Evolutionary conservation across 2,797 vertebrate genomes (phyloP), one percentile per base, ranked within the genome.

Genomic region (Amblyopsis hoosieri): DNA sequence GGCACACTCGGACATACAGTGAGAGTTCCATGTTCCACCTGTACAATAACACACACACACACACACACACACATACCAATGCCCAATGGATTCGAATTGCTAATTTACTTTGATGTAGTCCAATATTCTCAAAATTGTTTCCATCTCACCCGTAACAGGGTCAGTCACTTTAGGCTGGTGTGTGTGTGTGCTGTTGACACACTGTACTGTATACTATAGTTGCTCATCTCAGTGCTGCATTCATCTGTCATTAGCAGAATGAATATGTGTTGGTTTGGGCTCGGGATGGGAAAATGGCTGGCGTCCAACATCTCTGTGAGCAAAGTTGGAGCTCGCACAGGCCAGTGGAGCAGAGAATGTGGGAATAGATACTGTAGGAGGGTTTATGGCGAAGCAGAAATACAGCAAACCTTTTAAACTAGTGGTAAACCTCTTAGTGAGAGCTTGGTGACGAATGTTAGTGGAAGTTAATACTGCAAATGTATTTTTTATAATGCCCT

Each of bases 231-330:
- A 80, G 87, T 83, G 87, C 85, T 76, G 88, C 85, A 89, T 88
- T 90, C 86, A 88, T 84, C 84, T 76, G 75, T 80, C 86, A 88
- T 91, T 90, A 87, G 76, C 79, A 86, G 76, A 85, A 86, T 90
- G 84, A 89, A 90, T 86, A 72, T 72, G 52, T 60, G 62, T 78
- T 77, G 73, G 66, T 79, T 87, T 78, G 73, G 62, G 76, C 66
- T 37, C 76, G 79, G 69, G 17, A 62, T 75, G 67, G 59, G 67
- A 84, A 70, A 45, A 59, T 85, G 81, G 84, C 75, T 3, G 29
- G 64, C 66, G 67, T 83, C 78, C 82, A 75, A 70, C 55, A 81
- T 69, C 45, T 66, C 48, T 61, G 70, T 60, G 64, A 67, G 55
- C 7, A 58, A 54, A 8, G 33, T 37, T 37, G 33, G 33, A 37